Percentiles rank a stretch among this genome's conserved stretches.
These are phyloP conservation scores for Dryococelus australis DNA, from an alignment of 2,888 invertebrate species.

Conservation along the genomic window DNA sequence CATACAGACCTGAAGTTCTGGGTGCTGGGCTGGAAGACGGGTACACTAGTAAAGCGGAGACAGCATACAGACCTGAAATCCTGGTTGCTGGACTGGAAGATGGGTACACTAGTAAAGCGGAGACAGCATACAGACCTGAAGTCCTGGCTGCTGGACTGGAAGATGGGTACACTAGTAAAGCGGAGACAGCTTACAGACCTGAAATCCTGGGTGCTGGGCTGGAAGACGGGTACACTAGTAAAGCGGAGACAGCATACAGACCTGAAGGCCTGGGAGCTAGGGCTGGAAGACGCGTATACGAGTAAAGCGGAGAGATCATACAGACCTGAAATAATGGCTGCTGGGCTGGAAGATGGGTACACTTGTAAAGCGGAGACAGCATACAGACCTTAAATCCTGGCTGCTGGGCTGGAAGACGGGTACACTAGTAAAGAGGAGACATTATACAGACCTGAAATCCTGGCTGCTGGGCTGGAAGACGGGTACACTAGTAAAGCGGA, in stretches of 20 bases:
- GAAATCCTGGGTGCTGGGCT: constrained; percentile 78
- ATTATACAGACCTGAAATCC: constrained; percentile 62
- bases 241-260: constrained; percentile 30
- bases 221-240: constrained; percentile 71
- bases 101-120: constrained; percentile 59
- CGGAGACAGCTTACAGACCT: constrained; percentile 53
- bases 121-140: constrained; percentile 57
- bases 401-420: constrained; percentile 87
- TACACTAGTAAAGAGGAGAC: too few relatives aligned
- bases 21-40: constrained; percentile 85
- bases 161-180: constrained; percentile 65
- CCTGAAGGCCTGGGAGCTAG: constrained; percentile 74
- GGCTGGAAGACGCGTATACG: constrained; percentile 78
- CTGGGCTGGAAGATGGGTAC: constrained; percentile 84
- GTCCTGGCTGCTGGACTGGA: constrained; percentile 81
- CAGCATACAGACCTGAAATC: constrained; percentile 62
- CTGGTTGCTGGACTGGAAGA: constrained; percentile 83
- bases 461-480: constrained; percentile 84
- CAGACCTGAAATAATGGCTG: constrained; percentile 69
- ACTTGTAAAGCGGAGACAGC: too few relatives aligned
- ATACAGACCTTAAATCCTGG: constrained; percentile 65
- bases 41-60: constrained; percentile 51
- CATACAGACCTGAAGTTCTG: constrained; percentile 65
- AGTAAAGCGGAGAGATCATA: too few relatives aligned
- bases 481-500: constrained; percentile 57